Evolutionary conservation across 53 echinoderm and acorn worm genomes (phyloP).

Genomic region (Apostichopus leukothele): DNA sequence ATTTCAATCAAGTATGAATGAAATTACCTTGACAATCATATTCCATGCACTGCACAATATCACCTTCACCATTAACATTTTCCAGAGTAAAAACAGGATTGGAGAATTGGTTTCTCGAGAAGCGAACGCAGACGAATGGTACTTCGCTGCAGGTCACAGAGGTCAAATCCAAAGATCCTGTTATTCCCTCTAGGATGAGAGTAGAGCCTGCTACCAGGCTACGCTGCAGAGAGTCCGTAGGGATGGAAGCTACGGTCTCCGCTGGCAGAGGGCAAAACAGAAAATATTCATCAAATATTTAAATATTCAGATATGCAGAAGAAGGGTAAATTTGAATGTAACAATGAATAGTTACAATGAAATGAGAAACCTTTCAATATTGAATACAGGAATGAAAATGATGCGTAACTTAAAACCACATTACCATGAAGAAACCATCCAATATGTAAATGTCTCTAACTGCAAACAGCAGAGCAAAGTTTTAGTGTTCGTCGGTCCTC

Average conservation of each 20-base stretch:
- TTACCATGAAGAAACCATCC: no score
- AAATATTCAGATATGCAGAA: neutral
- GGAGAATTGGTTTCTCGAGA: constrained; percentile 68
- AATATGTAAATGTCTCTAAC: no score
- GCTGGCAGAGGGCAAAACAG: constrained; percentile 1
- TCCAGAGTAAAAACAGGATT: constrained; percentile 69
- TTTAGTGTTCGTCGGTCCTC: no score
- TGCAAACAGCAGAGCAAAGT: no score
- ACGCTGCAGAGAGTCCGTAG: neutral
- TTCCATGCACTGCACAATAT: constrained; percentile 23
- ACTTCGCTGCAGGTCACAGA: constrained; percentile 69
- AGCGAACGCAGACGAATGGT: constrained; percentile 80
- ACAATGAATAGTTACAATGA: neutral
- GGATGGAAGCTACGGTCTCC: constrained; percentile 12
- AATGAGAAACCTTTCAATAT: neutral
- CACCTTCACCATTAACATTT: constrained; percentile 20
- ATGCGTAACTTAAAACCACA: no score
- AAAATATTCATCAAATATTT: neutral
- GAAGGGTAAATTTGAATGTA: neutral
- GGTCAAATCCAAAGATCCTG: constrained; percentile 56
- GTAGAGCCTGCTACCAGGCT: constrained; percentile 17
- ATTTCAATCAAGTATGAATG: no score
- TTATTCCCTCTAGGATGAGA: neutral
- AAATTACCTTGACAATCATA: constrained; percentile 6
- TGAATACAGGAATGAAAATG: no score